phyloP scores from a whole-genome alignment of 2,888 invertebrate genomes.

The Gastracanthus pulcherrimus region DNA sequence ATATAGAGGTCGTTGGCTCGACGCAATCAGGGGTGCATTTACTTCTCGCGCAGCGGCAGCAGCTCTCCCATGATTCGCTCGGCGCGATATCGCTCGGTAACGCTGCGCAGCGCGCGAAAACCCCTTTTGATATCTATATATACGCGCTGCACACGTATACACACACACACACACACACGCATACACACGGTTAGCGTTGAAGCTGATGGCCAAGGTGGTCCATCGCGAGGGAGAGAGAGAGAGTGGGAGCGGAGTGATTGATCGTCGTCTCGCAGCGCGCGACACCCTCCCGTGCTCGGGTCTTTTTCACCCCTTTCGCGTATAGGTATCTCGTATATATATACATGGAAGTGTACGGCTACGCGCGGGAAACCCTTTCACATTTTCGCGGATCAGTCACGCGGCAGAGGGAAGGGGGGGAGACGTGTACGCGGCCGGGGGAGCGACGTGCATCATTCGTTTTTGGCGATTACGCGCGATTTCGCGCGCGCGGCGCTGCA shows the following conservation, averaged over 20 bases:
- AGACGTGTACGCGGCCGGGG: not conserved
- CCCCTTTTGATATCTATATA: no score
- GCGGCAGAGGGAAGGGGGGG: no score
- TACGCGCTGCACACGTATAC: no score
- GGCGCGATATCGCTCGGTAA: not conserved
- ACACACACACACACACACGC: no score
- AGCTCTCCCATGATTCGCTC: constrained; percentile 15
- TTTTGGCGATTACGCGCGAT: constrained; percentile 35
- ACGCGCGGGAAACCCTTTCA: constrained; percentile 73
- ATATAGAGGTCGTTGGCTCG: constrained; percentile 24
- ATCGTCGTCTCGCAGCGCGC: constrained; percentile 72
- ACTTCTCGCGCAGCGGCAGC: constrained; percentile 28
- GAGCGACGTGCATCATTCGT: constrained; percentile 8
- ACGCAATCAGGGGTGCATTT: constrained; percentile 58
- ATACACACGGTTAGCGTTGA: no score
- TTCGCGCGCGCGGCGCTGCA: no score
- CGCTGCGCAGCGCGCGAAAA: not conserved
- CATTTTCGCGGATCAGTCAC: constrained; percentile 73
- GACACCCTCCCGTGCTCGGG: constrained; percentile 63
- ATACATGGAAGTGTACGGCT: constrained; percentile 67
- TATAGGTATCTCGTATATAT: constrained; percentile 62
- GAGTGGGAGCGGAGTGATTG: constrained; percentile 69
- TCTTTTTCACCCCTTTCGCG: constrained; percentile 39
- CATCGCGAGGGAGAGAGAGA: constrained; percentile 59
- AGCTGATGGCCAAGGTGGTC: constrained; percentile 18